A percentile compares a stretch with the other conserved stretches of the same genome.
Conservation (phyloP, 2,113 vertebrate genomes). For the Numida meleagris region DNA sequence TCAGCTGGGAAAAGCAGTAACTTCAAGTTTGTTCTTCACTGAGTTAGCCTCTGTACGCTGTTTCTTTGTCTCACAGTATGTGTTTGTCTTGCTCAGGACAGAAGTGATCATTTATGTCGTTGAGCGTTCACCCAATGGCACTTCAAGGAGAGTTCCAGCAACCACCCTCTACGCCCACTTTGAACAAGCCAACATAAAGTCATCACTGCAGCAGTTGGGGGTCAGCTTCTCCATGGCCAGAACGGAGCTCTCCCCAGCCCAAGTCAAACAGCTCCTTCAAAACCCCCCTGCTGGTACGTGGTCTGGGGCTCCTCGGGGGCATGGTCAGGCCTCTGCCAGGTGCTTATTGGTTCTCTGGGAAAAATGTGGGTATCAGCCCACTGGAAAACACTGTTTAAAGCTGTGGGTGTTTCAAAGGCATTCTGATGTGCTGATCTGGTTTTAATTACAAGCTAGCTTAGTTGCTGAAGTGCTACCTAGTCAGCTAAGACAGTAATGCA, state of each 20-base stretch:
- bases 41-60: fast-evolving
- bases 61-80: fast-evolving
- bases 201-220: conserved; percentile 88
- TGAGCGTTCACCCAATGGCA: conserved; percentile 94
- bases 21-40: not conserved
- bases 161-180: conserved; percentile 84
- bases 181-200: conserved; percentile 90
- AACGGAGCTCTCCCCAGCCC: conserved; percentile 90
- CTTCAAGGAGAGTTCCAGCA: conserved; percentile 90
- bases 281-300: conserved; percentile 90
- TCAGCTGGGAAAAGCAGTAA: not conserved
- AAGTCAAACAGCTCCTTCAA: conserved; percentile 94
- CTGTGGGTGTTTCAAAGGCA: not conserved
- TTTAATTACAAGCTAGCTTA: not conserved
- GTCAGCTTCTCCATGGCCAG: conserved; percentile 88
- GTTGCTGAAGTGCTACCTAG: not conserved
- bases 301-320: not conserved
- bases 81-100: conserved; percentile 77
- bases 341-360: not conserved
- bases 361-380: fast-evolving
- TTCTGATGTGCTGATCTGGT: fast-evolving
- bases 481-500: not conserved
- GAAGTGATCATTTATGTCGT: conserved; percentile 95
- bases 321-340: not conserved
- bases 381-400: not conserved